Conservation (phyloP, 2,113 vertebrate species). For the Elephantulus edwardii region DNA sequence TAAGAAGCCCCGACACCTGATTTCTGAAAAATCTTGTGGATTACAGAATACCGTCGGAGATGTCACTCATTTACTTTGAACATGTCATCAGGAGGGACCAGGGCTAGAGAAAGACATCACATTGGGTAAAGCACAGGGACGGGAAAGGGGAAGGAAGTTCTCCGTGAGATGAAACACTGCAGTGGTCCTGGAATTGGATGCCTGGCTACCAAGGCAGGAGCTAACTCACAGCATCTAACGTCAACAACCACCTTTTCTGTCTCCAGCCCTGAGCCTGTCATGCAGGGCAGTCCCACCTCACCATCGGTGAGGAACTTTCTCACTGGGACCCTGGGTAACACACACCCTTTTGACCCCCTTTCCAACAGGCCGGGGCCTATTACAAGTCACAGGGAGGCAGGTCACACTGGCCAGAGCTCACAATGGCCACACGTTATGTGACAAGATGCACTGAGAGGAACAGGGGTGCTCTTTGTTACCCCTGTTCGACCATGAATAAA, state of each 20-base stretch:
- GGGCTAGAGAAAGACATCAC: not conserved
- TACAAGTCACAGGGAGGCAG: not conserved
- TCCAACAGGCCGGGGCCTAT: not conserved
- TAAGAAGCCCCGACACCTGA: not conserved
- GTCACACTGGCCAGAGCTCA: not conserved
- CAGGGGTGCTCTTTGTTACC: not conserved
- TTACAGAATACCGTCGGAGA: not conserved
- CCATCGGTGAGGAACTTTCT: not conserved
- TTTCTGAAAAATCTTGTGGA: not conserved
- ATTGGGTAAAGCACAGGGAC: not conserved
- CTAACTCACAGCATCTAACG: not conserved
- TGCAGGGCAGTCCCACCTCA: fast-evolving
- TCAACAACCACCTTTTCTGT: not conserved
- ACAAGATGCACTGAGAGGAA: not conserved
- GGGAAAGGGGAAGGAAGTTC: not conserved
- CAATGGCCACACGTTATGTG: not conserved
- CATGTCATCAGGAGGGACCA: not conserved
- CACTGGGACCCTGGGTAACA: not conserved
- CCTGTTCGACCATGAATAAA: too few species aligned
- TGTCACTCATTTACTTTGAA: not conserved
- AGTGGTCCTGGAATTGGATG: not conserved
- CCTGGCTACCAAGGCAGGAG: not conserved
- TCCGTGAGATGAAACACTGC: not conserved
- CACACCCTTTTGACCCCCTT: not conserved
- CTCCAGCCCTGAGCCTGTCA: not conserved